Conservation (phyloP, 2,797 vertebrate species). For the Sarcoramphus papa region DNA sequence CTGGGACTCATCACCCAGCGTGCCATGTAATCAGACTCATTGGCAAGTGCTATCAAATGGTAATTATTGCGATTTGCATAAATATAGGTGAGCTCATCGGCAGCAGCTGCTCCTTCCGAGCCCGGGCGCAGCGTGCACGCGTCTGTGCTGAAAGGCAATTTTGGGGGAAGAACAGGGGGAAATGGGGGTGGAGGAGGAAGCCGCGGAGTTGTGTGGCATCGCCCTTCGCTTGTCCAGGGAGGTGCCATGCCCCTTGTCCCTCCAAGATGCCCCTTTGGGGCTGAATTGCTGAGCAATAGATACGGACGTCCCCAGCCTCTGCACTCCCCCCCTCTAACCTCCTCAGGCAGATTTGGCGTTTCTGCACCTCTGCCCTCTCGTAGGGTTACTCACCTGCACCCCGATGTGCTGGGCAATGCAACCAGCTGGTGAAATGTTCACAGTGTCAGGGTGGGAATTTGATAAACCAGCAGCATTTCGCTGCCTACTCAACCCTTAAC, state of each 20-base stretch:
- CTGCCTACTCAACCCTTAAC: neutral
- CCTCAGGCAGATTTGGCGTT: neutral
- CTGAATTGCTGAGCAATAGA: neutral
- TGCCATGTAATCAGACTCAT: neutral
- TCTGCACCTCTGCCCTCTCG: neutral
- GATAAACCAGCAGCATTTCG: neutral
- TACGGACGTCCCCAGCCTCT: neutral
- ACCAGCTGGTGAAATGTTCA: neutral
- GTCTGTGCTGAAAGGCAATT: neutral
- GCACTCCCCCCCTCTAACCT: neutral
- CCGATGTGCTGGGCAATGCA: neutral
- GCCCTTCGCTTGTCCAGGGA: neutral
- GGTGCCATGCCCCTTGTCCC: neutral
- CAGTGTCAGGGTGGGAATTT: neutral
- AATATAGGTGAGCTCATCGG: neutral
- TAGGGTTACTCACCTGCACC: neutral
- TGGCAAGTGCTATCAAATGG: neutral
- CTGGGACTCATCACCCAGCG: neutral
- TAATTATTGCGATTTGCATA: neutral
- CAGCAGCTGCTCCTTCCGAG: neutral
- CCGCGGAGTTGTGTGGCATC: rapidly evolving
- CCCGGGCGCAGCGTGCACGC: rapidly evolving
- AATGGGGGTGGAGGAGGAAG: neutral
- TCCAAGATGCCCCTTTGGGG: neutral
- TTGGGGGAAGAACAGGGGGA: neutral